Percentiles rank a stretch among this genome's conserved stretches.
Evolutionary conservation across 2,888 invertebrate genomes (phyloP).

Genomic region (Halocaridina rubra): DNA sequence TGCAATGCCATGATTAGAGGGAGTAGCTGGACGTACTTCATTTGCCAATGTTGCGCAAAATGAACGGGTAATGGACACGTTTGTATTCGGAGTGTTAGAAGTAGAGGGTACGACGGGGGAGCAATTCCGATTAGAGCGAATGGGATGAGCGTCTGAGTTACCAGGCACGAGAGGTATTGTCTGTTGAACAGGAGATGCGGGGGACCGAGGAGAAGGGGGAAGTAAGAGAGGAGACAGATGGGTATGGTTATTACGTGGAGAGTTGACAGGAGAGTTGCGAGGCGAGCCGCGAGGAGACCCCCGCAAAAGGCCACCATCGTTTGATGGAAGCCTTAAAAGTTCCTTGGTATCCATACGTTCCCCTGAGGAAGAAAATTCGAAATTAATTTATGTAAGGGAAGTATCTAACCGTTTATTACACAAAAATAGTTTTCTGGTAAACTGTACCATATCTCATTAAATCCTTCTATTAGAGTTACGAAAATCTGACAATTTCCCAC

Average conservation of each 20-base stretch:
- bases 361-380: constrained; percentile 37
- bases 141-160: not conserved
- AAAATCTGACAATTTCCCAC: no score
- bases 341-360: constrained; percentile 51
- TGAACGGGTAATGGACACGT: constrained; percentile 6
- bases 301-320: constrained; percentile 15
- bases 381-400: no score
- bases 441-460: no score
- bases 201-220: constrained; percentile 60
- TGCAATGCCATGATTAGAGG: not conserved
- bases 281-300: constrained; percentile 60
- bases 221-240: constrained; percentile 60
- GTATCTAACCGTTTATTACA: no score
- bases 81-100: not conserved
- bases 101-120: not conserved
- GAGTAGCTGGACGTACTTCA: constrained; percentile 31
- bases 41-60: constrained; percentile 41
- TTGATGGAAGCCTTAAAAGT: constrained; percentile 37
- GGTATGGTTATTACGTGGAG: constrained; percentile 57
- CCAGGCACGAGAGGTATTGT: not conserved
- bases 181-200: constrained; percentile 37
- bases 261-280: constrained; percentile 56
- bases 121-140: not conserved
- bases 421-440: no score
- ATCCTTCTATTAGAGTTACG: no score